Conservation (phyloP, 2,797 vertebrate species). For the Acomys russatus region DNA sequence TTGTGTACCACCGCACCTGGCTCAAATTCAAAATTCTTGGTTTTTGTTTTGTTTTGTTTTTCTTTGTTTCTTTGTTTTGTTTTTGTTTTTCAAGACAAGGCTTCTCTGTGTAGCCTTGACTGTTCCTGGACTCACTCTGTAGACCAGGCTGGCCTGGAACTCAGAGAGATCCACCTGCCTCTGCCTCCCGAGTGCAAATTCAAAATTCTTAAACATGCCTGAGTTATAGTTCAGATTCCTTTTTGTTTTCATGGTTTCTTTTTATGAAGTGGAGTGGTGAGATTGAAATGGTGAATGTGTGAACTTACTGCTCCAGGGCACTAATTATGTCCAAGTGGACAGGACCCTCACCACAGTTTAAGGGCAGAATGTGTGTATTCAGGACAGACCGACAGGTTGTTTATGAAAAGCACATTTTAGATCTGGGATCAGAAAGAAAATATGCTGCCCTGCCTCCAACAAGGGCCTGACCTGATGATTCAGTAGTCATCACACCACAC, state of each 20-base stretch:
- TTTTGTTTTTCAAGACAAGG: no score
- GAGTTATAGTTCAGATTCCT: slow-evolving; percentile 53
- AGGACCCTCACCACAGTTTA: slow-evolving; percentile 23
- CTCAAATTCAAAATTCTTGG: no score
- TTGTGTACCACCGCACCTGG: no score
- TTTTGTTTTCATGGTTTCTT: slow-evolving; percentile 61
- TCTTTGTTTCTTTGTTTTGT: no score
- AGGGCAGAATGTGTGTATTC: slow-evolving; percentile 35
- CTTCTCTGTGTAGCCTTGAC: no score
- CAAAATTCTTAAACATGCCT: slow-evolving; percentile 41
- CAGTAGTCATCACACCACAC: not conserved
- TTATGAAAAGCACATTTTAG: slow-evolving; percentile 39
- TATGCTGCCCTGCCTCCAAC: not conserved
- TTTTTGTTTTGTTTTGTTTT: no score
- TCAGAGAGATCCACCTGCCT: no score
- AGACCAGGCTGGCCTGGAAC: no score
- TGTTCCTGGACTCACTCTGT: no score
- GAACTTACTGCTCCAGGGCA: not conserved
- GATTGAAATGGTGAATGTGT: slow-evolving; percentile 47
- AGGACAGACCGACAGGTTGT: not conserved
- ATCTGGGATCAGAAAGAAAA: slow-evolving; percentile 44
- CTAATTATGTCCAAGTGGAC: slow-evolving; percentile 61
- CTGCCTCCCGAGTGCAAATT: not conserved
- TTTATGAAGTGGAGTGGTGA: slow-evolving; percentile 64
- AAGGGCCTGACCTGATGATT: not conserved